Base-by-base conservation (phyloP, 2,888 invertebrate species). In the Rhorus exstirpatorius region DNA sequence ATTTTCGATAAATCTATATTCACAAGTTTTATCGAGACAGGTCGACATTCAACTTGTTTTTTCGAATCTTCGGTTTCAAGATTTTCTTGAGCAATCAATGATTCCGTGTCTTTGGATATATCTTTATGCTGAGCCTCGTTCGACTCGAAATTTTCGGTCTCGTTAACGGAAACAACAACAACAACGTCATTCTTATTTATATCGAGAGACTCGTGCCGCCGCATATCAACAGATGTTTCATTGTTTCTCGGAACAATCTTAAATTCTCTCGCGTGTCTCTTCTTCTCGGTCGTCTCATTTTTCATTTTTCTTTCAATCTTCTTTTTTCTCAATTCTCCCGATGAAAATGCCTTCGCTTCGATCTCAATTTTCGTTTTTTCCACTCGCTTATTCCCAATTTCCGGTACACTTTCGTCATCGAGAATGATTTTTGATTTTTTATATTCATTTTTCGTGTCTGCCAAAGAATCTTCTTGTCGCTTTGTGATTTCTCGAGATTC, bases 1-100 rank as follows among this genome's bases (percentile, higher is more conserved):
- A 78, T 74, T 55, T 68, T 78, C 21, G 78, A 68, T 12, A 74
- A 63, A 65, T 81, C 68, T 35, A 81, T 63, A 21, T 72, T 67
- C 3, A 75, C 65, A 10, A 79, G 58, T 60, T 79, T 38, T 4
- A 79, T 79, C 65, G 79, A 75, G 0, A 79, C 67, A 0, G 82
- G 60, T n/a, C 60, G 75, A 60, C 68, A 60, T 67, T 80, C 71
- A 14, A 24, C n/a, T 24, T n/a, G 31, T 2, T 61, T 67, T 58
- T 46, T 49, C 0, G 46, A 0, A 60, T 8, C 17, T 44, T 19
- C 60, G 46, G 38, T n/a, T 12, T 8, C n/a, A 17, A 7, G 14
- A 63, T 49, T 49, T 1, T 53, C 65, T 26, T 7, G 21, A 1
- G 3, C 8, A 4, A 12, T 63, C 12, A 8, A 10, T 0, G 17